Base-by-base conservation (phyloP, 2,888 invertebrate species). In the Lasioglossum calceatum region DNA sequence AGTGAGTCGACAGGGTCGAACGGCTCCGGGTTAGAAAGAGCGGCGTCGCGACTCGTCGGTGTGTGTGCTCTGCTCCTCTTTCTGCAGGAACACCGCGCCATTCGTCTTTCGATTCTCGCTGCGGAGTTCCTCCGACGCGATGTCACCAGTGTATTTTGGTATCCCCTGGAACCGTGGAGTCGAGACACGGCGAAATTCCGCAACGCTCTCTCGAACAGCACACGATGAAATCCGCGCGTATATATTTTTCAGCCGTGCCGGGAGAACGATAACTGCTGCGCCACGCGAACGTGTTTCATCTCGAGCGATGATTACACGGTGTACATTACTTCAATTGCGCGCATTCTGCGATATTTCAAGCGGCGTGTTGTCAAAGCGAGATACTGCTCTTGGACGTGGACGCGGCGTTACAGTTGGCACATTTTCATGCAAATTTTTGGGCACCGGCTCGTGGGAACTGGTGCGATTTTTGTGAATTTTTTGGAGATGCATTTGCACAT, bases 101-200 rank as follows among this genome's bases (percentile, higher is more conserved):
- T 88, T 80, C 82, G 87, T 88, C 82, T 85, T 75, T 77, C 83
- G 82, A 76, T 81, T 72, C 54, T 58, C 44, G 36, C 71, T 61
- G 39, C 71, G 47, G 72, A 74, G 71, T 42, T 16, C 47, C 16
- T 10, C 42, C 50, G 70, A 75, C 74, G 23, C 71, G 7, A 50
- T 77, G 79, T 36, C 76, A 42, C 79, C 67, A 72, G 32, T 50
- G 61, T 54, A 79, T 77, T 77, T 61, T 64, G 14, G 50, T 70
- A 84, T 74, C 77, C 79, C 64, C 8, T 19, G 3, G 74, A 75
- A 70, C 7, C 32, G 73, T 72, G 58, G 27, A 64, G 32, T 32
- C 67, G 77, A 10, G 27, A 81, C 73, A 23, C 23, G 10, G 36
- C 50, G 47, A 27, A 14, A 75, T 39, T 39, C 74, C 23, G 12